Evolutionary conservation across 2,797 vertebrate genomes (phyloP).

Genomic region (Triplophysa yarkandensis): DNA sequence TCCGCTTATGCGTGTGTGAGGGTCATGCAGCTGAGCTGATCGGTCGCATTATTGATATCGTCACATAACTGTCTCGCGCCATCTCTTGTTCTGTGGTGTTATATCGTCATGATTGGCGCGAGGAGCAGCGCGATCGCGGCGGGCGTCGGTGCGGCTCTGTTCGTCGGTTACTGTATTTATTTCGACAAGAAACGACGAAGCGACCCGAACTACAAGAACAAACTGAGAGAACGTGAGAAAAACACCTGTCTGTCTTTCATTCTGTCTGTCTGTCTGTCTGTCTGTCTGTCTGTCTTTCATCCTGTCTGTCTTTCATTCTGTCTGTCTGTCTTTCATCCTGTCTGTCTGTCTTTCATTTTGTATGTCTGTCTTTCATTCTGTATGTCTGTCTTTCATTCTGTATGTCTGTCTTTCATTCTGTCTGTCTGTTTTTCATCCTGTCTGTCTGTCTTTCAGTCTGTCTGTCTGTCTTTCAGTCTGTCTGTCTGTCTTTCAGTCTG

Average conservation of each 20-base stretch:
- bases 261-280: not conserved
- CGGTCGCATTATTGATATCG: not conserved
- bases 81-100: not conserved
- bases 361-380: not conserved
- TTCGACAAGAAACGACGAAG: conserved; percentile 91
- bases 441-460: not conserved
- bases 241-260: not conserved
- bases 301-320: not conserved
- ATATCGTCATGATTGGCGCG: conserved; percentile 80
- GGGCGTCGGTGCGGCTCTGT: conserved; percentile 88
- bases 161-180: conserved; percentile 93
- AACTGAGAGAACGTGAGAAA: conserved; percentile 92
- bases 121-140: conserved; percentile 87
- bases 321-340: not conserved
- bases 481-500: rapidly evolving
- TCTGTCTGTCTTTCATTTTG: not conserved
- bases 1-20: conserved; percentile 28
- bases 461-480: not conserved
- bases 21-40: conserved; percentile 53
- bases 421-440: not conserved
- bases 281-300: not conserved
- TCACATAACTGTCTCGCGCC: not conserved
- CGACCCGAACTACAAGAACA: conserved; percentile 93
- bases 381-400: not conserved
- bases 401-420: not conserved